Percentiles rank a stretch among this genome's conserved stretches.
phyloP scores from a whole-genome alignment of 2,113 vertebrate species.

The Sigmodon hispidus region DNA sequence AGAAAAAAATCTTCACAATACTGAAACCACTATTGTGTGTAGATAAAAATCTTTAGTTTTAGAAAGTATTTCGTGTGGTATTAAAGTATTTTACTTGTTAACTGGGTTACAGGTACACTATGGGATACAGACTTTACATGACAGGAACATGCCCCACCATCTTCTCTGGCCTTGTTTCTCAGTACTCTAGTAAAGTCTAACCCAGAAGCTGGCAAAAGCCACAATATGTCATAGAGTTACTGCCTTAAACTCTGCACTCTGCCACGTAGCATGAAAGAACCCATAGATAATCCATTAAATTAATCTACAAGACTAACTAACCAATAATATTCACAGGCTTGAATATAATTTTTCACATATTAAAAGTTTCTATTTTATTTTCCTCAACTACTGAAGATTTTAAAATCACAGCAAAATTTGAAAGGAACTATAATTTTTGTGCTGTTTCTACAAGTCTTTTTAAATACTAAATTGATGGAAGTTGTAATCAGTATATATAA shows the following conservation, averaged over 20 bases:
- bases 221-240: not conserved
- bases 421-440: constrained; percentile 17
- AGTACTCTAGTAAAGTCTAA: not conserved
- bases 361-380: not conserved
- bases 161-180: not conserved
- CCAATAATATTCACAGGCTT: not conserved
- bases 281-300: not conserved
- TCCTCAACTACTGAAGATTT: not conserved
- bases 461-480: not conserved
- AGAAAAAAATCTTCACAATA: not conserved
- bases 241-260: not conserved
- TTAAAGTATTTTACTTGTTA: not conserved
- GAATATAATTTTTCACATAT: not conserved
- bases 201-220: not conserved
- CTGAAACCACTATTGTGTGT: not conserved
- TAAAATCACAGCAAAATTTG: not conserved
- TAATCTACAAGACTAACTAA: not conserved
- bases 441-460: not conserved
- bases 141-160: not conserved
- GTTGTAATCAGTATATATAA: not conserved
- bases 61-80: not conserved
- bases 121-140: not conserved
- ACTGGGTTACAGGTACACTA: not conserved
- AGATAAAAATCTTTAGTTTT: not conserved
- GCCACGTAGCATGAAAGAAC: not conserved